phyloP scores from a whole-genome alignment of 2,113 vertebrate species.

The Aplodontia rufa region DNA sequence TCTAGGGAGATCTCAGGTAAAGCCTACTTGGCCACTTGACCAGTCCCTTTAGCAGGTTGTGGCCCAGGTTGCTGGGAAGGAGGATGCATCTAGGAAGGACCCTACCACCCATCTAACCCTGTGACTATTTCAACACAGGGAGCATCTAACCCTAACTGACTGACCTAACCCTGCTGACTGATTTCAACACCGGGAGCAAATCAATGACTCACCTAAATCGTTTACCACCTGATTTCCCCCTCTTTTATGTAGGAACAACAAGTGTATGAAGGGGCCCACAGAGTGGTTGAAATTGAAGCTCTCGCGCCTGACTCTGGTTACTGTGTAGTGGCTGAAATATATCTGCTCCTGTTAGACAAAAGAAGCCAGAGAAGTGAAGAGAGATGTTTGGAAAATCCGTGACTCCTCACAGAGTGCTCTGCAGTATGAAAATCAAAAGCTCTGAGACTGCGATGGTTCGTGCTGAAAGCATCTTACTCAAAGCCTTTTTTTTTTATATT shows the following conservation, averaged over 20 bases:
- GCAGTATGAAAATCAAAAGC: not conserved
- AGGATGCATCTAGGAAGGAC: not conserved
- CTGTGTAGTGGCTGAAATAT: constrained; percentile 72
- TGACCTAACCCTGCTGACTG: no score
- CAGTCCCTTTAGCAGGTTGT: not conserved
- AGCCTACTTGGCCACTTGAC: not conserved
- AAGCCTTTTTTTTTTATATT: not conserved
- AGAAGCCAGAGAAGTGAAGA: constrained; percentile 78
- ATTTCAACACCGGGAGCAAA: no score
- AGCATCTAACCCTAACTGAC: no score
- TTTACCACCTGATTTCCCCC: not conserved
- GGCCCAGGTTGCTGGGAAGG: not conserved
- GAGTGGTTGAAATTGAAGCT: constrained; percentile 72
- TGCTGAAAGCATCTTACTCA: not conserved
- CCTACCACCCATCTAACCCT: no score
- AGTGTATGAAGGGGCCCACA: constrained; percentile 80
- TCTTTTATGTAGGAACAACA: constrained; percentile 72
- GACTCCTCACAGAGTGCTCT: not conserved
- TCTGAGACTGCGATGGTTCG: rapidly evolving
- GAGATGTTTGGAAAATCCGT: constrained; percentile 54
- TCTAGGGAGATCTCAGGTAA: not conserved
- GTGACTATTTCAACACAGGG: no score
- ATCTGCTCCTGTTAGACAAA: constrained; percentile 62
- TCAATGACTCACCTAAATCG: not conserved
- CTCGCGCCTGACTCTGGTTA: constrained; percentile 66